A percentile compares a stretch with the other conserved stretches of the same genome.
phyloP scores from a whole-genome alignment of 2,113 vertebrate species.

The Percopsis transmontana region DNA sequence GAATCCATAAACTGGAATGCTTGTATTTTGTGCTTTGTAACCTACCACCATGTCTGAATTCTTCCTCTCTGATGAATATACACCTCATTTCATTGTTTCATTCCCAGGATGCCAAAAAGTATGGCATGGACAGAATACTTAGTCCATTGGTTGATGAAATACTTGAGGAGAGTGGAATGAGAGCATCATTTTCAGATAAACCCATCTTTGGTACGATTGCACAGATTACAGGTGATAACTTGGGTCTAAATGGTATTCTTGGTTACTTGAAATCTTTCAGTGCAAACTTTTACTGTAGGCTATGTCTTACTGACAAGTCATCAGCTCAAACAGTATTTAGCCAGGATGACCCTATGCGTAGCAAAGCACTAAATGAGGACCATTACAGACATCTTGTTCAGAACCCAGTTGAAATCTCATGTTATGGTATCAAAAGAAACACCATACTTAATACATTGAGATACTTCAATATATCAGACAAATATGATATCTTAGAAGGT shows the following conservation, averaged over 20 bases:
- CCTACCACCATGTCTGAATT: slow-evolving; percentile 20
- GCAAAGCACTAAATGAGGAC: not conserved
- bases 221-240: slow-evolving; percentile 29
- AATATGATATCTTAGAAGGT: slow-evolving; percentile 21
- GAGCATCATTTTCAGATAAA: slow-evolving; percentile 19
- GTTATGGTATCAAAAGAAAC: slow-evolving; percentile 8
- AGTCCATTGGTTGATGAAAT: slow-evolving; percentile 24
- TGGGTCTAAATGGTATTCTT: slow-evolving; percentile 32
- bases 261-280: slow-evolving; percentile 11
- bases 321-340: slow-evolving; percentile 14
- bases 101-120: slow-evolving; percentile 37
- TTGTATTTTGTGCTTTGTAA: slow-evolving; percentile 20
- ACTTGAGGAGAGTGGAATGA: slow-evolving; percentile 22
- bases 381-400: slow-evolving; percentile 9
- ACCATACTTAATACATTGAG: slow-evolving; percentile 18
- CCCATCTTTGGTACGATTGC: slow-evolving; percentile 25
- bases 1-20: slow-evolving; percentile 12
- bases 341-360: slow-evolving; percentile 17
- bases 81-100: slow-evolving; percentile 35
- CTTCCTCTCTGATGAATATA: slow-evolving; percentile 24
- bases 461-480: slow-evolving; percentile 23
- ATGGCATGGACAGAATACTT: slow-evolving; percentile 22
- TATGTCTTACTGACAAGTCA: slow-evolving; percentile 12
- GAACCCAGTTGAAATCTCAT: slow-evolving; percentile 7
- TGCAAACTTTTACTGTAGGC: slow-evolving; percentile 14